Evolutionary conservation across 1,140 invertebrate genomes (phyloP).

Genomic region (Brachionus plicatilis): DNA sequence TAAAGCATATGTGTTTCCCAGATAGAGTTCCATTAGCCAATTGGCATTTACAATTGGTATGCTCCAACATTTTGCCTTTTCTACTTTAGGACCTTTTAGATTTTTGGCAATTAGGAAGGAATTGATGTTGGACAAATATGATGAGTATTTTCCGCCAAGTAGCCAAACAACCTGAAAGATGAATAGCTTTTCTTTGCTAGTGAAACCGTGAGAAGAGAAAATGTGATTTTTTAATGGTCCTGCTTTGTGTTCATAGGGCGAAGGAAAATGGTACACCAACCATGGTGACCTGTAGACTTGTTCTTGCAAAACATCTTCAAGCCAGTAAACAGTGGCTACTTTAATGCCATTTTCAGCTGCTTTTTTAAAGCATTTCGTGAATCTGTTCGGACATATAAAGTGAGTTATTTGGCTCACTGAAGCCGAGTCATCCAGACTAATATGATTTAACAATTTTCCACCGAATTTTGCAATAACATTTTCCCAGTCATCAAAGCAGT

Average conservation of each 20-base stretch:
- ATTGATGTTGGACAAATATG: not conserved
- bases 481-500: slow-evolving; percentile 22
- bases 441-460: not conserved
- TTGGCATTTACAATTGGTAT: slow-evolving; percentile 27
- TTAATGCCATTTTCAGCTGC: not conserved
- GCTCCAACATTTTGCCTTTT: not conserved
- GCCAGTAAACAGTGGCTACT: slow-evolving; percentile 19
- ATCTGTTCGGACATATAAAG: slow-evolving; percentile 18
- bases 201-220: not conserved
- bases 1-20: slow-evolving; percentile 25
- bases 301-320: slow-evolving; percentile 36
- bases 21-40: slow-evolving; percentile 34
- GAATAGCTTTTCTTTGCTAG: slow-evolving; percentile 14
- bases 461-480: not conserved
- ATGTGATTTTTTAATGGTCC: slow-evolving; percentile 2
- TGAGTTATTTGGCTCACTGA: slow-evolving; percentile 2
- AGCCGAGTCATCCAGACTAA: not conserved
- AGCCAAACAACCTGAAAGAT: slow-evolving; percentile 10
- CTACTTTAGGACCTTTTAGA: not conserved
- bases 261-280: slow-evolving; percentile 35
- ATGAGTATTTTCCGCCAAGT: slow-evolving; percentile 19
- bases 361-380: slow-evolving; percentile 13
- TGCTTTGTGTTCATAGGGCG: not conserved
- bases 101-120: slow-evolving; percentile 10
- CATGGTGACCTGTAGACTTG: slow-evolving; percentile 5